Evolutionary conservation across 1,140 invertebrate genomes (phyloP), one percentile per base, ranked within the genome.

Genomic region (Heterodera schachtii): DNA sequence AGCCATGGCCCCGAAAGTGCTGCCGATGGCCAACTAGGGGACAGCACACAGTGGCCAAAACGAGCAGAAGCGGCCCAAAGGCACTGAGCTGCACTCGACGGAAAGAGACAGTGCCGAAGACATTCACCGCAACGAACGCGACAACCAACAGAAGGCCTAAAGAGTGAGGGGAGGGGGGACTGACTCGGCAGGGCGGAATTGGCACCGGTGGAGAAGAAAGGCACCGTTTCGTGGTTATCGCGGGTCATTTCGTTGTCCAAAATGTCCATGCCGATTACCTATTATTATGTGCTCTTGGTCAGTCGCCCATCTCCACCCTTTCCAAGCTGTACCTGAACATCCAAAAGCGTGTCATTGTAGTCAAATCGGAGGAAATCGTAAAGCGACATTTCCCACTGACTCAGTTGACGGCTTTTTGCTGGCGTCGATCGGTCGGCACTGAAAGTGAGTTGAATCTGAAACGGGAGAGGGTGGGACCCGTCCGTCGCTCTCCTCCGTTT

Each of bases 231-330:
- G 74, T 84, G 69, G 11, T 83, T 86, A 64, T 88, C 87, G 11
- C 79, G 75, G 31, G 88, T 89, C 87, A 88, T 88, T 66, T 88
- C 87, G 46, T 79, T 67, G 75, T 88, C 87, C 19, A 88, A 57
- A 70, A 88, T 82, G 66, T 89, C 84, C 1, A 82, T 82, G 21
- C 87, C 87, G 60, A 88, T 84, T n/a, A 88, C 78, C 81, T 82
- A 69, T 31, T 19, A 82, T 80, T 13, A 6, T 19, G 3, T 11
- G 5, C 7, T 41, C 69, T 3, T 3, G n/a, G 69, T 9, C n/a
- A n/a, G 46, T 67, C 60, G 64, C 6, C 69, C 31, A 3, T 31
- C 69, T 46, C 11, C 16, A 41, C 13, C 4, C 46, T 80, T 41
- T n/a, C 21, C 41, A 60, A 60, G 57, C 13, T 60, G 57, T 49